Evolutionary conservation across 2,888 invertebrate genomes (phyloP).

Genomic region (Drosophila kanekoi): DNA sequence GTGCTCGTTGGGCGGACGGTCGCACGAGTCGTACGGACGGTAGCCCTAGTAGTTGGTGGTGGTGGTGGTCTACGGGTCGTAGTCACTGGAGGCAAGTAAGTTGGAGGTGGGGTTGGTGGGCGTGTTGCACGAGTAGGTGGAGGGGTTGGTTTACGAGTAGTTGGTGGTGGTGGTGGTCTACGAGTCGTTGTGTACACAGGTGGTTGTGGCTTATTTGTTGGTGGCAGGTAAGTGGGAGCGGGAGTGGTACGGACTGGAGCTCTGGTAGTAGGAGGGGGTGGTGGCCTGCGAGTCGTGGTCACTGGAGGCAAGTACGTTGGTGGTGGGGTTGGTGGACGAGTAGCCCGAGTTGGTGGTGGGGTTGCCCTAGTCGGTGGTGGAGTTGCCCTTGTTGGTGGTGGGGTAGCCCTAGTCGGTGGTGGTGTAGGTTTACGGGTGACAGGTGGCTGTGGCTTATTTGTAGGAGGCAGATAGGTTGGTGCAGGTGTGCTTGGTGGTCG

Average conservation of each 20-base stretch:
- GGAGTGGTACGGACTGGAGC: slow-evolving; percentile 29
- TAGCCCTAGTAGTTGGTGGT: slow-evolving; percentile 23
- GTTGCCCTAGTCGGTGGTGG: slow-evolving; percentile 32
- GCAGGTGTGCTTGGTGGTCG: slow-evolving; percentile 42
- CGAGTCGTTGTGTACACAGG: slow-evolving; percentile 29
- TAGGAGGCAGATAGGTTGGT: slow-evolving; percentile 59
- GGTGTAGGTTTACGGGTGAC: slow-evolving; percentile 43
- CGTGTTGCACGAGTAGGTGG: slow-evolving; percentile 33
- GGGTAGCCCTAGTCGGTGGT: slow-evolving; percentile 29
- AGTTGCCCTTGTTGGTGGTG: slow-evolving; percentile 9
- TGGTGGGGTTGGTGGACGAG: slow-evolving; percentile 21
- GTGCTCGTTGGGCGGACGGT: slow-evolving; percentile 11
- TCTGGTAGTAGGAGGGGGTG: slow-evolving; percentile 44
- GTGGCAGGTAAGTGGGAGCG: slow-evolving; percentile 46
- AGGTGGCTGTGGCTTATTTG: slow-evolving; percentile 53
- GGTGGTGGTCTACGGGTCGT: slow-evolving; percentile 47
- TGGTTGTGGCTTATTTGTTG: slow-evolving; percentile 56
- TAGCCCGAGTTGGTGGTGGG: slow-evolving; percentile 10
- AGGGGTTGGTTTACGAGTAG: slow-evolving; percentile 2
- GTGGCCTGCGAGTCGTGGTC: slow-evolving; percentile 32
- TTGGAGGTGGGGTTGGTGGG: slow-evolving; percentile 54
- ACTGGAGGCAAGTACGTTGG: slow-evolving; percentile 59
- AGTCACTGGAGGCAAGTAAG: slow-evolving; percentile 55
- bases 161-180: slow-evolving; percentile 33
- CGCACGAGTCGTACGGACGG: slow-evolving; percentile 22